Evolutionary conservation across 2,113 vertebrate genomes (phyloP).

Genomic region (Pseudorhombus dupliciocellatus): DNA sequence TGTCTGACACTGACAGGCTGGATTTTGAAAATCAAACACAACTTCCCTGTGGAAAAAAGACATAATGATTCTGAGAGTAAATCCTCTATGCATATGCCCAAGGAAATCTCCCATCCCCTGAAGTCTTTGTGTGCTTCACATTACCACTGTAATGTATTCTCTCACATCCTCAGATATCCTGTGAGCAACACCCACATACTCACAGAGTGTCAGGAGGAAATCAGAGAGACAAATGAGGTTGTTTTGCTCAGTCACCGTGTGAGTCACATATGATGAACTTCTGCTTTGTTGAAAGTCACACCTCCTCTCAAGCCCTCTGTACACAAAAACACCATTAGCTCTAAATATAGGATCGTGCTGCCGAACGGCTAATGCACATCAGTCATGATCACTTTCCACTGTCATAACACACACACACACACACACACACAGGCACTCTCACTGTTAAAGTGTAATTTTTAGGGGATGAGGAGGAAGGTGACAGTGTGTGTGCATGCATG

Average conservation of each 20-base stretch:
- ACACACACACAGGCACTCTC: not conserved
- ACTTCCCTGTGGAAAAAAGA: too few species aligned
- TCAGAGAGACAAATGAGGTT: slow-evolving; percentile 39
- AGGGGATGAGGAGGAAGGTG: too few species aligned
- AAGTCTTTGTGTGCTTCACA: not conserved
- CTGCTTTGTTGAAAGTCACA: slow-evolving; percentile 64
- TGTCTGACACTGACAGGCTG: too few species aligned
- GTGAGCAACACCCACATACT: slow-evolving; percentile 24
- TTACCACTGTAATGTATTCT: not conserved
- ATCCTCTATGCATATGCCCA: not conserved
- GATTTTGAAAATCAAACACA: too few species aligned
- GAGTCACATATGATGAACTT: slow-evolving; percentile 49
- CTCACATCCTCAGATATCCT: not conserved
- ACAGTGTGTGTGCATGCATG: too few species aligned
- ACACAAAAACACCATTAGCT: slow-evolving; percentile 50
- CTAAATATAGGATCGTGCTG: slow-evolving; percentile 64
- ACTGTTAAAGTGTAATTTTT: too few species aligned
- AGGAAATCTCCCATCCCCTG: not conserved
- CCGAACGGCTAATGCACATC: slow-evolving; percentile 60
- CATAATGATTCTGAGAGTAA: not conserved
- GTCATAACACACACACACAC: slow-evolving; percentile 20
- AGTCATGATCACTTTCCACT: slow-evolving; percentile 63
- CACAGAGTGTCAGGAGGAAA: slow-evolving; percentile 10
- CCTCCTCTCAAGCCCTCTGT: slow-evolving; percentile 29
- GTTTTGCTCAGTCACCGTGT: slow-evolving; percentile 29